Evolutionary conservation across 2,113 vertebrate species (phyloP), one percentile per base, ranked within the genome.

Genomic region (Scytalopus superciliaris): DNA sequence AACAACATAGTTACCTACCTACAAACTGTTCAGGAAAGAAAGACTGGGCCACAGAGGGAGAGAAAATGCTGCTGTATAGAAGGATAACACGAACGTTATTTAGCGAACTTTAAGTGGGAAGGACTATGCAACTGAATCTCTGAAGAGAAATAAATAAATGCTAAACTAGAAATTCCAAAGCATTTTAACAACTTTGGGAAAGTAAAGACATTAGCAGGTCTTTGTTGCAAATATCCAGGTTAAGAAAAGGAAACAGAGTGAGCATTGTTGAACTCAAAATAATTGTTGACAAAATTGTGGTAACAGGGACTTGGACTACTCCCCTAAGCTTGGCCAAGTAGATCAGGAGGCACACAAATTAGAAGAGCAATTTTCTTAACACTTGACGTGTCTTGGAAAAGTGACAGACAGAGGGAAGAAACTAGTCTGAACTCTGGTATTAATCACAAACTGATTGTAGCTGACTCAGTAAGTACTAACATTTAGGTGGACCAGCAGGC

Each of bases 131-230:
- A 56, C 73, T 86, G 75, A 78, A 84, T 93, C 85, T 86, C 85
- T 88, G 67, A 92, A 95, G 80, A 81, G 73, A 84, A 84, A 93
- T 87, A 94, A 93, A 81, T 91, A 92, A 88, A 81, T 49, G n/a
- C 56, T 80, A 81, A 92, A 80, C 39, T 64, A 75, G 52, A 77
- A 84, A 89, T 93, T 74, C 68, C 50, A 67, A 84, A 86, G 55
- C 33, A 69, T 84, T 94, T 90, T 84, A 90, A 92, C 79, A 88
- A 5, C 72, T 94, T 94, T 7, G 59, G 60, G 47, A 70, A 93
- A 93, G 37, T 66, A 93, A 90, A 80, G 78, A 67, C 17, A 42
- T 93, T 89, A 92, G 47, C 53, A 88, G 56, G 69, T 90, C 87
- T 95, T 91, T 39, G 23, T 67, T 93, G 68, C 56, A 77, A 87